Base-by-base conservation (phyloP, 2,888 invertebrate genomes). In the Watsonalla cultraria region DNA sequence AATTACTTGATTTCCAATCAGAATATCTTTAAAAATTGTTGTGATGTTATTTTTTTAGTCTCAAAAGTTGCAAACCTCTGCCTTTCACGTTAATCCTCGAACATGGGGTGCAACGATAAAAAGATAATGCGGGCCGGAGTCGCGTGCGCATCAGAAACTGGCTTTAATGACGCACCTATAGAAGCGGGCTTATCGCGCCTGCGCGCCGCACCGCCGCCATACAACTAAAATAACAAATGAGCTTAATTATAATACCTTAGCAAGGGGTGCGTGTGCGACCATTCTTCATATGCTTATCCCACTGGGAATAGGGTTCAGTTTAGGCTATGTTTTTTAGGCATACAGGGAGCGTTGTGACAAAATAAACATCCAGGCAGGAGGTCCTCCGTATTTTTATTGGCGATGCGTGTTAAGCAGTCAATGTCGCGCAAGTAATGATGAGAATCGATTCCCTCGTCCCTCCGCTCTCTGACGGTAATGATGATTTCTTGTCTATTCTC, bases 31-130 rank as follows among this genome's bases (percentile, higher is more conserved):
- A 4, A 24, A 24, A 24, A 24, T 24, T 24, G 4, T 24, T 24
- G 24, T 24, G 24, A 2, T 24, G 24, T 24, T 1, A 2, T 24
- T 4, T 24, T 1, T 24, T 1, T 24, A 24, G 24, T 24, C 24
- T 24, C 24, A 45, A 62, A 51, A 39, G 81, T 84, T 83, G 35
- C 11, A 49, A 56, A 81, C 80, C 68, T 59, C 89, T 87, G 84
- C 52, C 58, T 48, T 58, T 57, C 59, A 60, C 69, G 73, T 65
- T 88, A 88, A 89, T 89, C 89, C 86, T 65, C 65, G 68, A 60
- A 78, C 83, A 83, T 87, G 87, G 89, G 90, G 89, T 84, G 84
- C 84, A 74, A 78, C 88, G 90, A 90, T 90, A 90, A 90, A 90
- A 90, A 88, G 90, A 89, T 90, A 90, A 90, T 87, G 82, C 85